Evolutionary conservation across 2,113 vertebrate genomes (phyloP), one percentile per base, ranked within the genome.

Genomic region (Urocynchramus pylzowi): DNA sequence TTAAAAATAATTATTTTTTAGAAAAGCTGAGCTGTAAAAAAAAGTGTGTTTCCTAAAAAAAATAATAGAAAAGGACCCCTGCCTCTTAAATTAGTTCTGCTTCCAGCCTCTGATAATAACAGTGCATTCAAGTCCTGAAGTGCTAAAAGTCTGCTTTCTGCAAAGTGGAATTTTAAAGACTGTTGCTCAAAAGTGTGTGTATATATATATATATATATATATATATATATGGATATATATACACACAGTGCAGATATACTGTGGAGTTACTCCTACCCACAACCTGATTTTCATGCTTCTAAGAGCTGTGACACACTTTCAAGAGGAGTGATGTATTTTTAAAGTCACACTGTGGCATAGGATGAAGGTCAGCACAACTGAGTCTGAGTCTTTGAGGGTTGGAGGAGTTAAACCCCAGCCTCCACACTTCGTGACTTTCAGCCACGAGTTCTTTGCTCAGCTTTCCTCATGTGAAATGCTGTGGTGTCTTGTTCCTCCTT

Each of bases 281-380:
- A 90, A 41, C 64, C 79, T 74, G 64, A 44, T 93, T 90, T 95
- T 92, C 8, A 2, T 92, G 69, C 56, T 88, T 86, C 76, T 67
- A n/a, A 77, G 75, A 84, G 56, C 92, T 81, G 59, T 93, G 85
- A 89, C 86, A 93, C 71, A n/a, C 89, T 94, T 91, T 61, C 61
- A 70, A 74, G 73, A 88, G 37, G 28, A 86, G 23, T 0, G 0
- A 30, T 92, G 23, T 95, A 93, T 96, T 94, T 95, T 96, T 93
- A 93, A 90, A 81, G 28, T 94, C 39, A 16, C 3, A 0, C 26
- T 80, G 0, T 39, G 56, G n/a, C n/a, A 52, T 49, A 45, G 56
- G 47, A 74, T 75, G 90, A 78, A 78, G 78, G 65, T 49, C 2
- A 1, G 53, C 23, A 61, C 8, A 1, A 19, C 27, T 56, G 57